A percentile compares a stretch with the other conserved stretches of the same genome.
phyloP scores from a whole-genome alignment of 2,113 vertebrate genomes.

The Athene noctua region DNA sequence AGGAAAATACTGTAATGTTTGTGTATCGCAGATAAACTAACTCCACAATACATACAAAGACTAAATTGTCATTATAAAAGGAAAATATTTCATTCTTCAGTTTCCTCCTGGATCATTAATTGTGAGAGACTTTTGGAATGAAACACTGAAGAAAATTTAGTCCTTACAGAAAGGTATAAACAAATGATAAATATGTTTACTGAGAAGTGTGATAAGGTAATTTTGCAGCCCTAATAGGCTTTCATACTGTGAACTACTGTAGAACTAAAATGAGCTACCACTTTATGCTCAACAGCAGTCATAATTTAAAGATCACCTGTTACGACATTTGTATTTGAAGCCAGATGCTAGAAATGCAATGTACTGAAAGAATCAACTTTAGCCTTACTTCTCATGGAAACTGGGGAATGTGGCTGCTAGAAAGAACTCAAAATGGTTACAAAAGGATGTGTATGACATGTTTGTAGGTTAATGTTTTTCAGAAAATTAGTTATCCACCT shows the following conservation, averaged over 20 bases:
- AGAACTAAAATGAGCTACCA: background rate
- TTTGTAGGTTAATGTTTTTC: background rate
- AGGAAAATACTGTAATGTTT: constrained; percentile 26
- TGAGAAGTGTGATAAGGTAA: background rate
- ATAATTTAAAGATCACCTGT: background rate
- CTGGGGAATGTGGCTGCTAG: background rate
- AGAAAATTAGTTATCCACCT: background rate
- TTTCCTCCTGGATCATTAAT: background rate
- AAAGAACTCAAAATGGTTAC: background rate
- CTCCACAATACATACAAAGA: background rate
- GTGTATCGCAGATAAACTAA: background rate
- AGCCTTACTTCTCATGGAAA: background rate
- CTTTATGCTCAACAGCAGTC: background rate
- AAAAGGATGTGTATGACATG: background rate
- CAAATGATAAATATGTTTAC: background rate
- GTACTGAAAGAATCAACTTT: background rate
- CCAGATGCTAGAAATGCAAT: background rate
- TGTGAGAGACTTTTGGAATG: background rate
- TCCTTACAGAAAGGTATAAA: background rate
- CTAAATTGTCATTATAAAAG: background rate
- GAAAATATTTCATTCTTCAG: background rate
- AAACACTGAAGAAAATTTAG: background rate
- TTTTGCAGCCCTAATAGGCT: background rate
- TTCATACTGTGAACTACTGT: background rate
- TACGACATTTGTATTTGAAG: background rate